Conservation (phyloP, 2,797 vertebrate genomes). For the Syngnathus rostellatus region DNA sequence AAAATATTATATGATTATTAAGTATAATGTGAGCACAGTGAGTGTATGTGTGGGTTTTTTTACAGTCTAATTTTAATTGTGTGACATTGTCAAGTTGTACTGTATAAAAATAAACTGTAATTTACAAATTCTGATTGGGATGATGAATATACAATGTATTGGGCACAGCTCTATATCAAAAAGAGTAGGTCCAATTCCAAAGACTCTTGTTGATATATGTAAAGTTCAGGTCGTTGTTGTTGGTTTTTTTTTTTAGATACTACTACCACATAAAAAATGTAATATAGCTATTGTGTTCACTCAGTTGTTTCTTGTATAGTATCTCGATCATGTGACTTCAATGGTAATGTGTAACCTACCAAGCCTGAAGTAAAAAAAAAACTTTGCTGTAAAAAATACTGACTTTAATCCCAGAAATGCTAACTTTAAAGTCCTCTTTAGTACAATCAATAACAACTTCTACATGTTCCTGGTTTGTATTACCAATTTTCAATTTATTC, state of each 20-base stretch:
- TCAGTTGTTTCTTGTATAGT: background rate
- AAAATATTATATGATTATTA: no score
- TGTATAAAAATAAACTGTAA: background rate
- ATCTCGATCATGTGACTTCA: background rate
- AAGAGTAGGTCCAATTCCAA: background rate
- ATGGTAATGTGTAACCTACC: background rate
- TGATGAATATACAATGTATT: background rate
- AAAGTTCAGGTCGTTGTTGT: background rate
- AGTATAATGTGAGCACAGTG: no score
- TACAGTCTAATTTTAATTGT: no score
- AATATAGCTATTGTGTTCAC: background rate
- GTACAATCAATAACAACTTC: no score
- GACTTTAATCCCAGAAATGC: no score
- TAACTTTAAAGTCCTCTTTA: no score
- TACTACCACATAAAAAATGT: background rate
- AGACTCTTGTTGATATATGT: background rate
- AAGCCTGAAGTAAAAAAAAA: background rate
- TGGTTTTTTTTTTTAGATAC: background rate
- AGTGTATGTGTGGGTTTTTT: no score
- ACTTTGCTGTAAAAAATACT: no score
- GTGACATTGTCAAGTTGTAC: no score
- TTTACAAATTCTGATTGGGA: background rate
- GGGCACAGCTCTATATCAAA: no score
- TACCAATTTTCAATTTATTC: no score
- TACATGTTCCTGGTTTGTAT: no score